These are phyloP conservation scores for Heteromyza rotundicornis DNA, from an alignment of 2,888 invertebrate species.

Conservation along the genomic window DNA sequence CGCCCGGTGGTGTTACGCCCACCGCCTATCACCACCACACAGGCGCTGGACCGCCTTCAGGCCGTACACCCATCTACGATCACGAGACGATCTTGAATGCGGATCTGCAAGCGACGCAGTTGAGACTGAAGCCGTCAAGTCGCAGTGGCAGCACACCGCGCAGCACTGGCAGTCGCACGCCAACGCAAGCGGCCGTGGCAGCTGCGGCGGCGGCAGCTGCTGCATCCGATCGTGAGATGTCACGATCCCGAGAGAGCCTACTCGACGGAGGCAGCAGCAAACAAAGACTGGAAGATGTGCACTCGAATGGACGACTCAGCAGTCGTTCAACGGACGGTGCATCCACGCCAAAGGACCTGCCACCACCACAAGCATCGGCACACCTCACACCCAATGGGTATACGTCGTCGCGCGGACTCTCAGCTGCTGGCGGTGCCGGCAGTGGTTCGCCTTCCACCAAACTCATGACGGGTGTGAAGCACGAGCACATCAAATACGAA, in stretches of 20 bases:
- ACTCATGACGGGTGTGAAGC: slow-evolving; percentile 45
- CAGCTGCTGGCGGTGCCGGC: slow-evolving; percentile 14
- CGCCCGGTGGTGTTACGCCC: slow-evolving; percentile 24
- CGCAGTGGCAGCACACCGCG: slow-evolving; percentile 35
- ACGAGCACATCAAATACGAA: slow-evolving; percentile 53
- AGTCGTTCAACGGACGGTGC: slow-evolving; percentile 44
- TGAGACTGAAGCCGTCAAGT: slow-evolving; percentile 23
- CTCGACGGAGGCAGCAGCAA: slow-evolving; percentile 23
- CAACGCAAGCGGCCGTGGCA: slow-evolving; percentile 14
- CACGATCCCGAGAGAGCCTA: slow-evolving; percentile 35
- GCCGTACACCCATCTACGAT: slow-evolving; percentile 36
- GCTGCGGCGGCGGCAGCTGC: background rate
- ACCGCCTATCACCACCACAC: slow-evolving; percentile 8
- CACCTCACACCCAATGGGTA: slow-evolving; percentile 38
- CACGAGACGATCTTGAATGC: slow-evolving; percentile 39
- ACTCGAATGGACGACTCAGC: slow-evolving; percentile 44
- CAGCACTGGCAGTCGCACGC: slow-evolving; percentile 35
- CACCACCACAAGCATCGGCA: slow-evolving; percentile 1
- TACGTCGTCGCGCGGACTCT: slow-evolving; percentile 10
- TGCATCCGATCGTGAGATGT: slow-evolving; percentile 18
- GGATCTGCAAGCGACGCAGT: slow-evolving; percentile 33
- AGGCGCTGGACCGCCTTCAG: slow-evolving; percentile 19
- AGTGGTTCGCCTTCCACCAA: slow-evolving; percentile 35
- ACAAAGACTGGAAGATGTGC: slow-evolving; percentile 28
- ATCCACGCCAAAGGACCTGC: slow-evolving; percentile 44